Evolutionary conservation across 2,797 vertebrate species (phyloP), one percentile per base, ranked within the genome.

Genomic region (Propithecus deckenii): DNA sequence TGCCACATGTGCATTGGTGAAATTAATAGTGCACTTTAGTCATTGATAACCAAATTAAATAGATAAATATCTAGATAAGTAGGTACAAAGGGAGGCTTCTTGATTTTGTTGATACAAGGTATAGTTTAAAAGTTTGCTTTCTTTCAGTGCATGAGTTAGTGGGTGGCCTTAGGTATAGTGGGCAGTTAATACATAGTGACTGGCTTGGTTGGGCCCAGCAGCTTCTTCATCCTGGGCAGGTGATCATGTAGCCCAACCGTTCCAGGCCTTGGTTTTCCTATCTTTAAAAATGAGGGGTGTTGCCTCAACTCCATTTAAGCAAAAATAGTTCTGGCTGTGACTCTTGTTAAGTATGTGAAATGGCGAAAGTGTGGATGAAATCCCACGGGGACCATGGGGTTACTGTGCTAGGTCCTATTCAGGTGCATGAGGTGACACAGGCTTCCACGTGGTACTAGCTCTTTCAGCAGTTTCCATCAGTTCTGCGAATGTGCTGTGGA

Each of bases 151-250:
- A 1, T 1, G 10, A 20, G 23, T 67, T 65, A 30, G 63, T 41
- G 4, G 4, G 23, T 0, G 0, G 43, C 59, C 22, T 5, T 43
- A 0, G 7, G 0, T 14, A 2, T 3, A 13, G 1, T 25, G 9
- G 13, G 35, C 2, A 8, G 38, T 32, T 22, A 22, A 18, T 28
- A 7, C 1, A 4, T 4, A 35, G 6, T 28, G 43, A 32, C 50
- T 23, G 38, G n/a, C 12, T 12, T 3, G 23, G 7, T 15, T 30
- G 30, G 9, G 8, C 7, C 38, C 0, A 0, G 15, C 30, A 50
- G 38, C 43, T 35, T 43, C 80, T 63, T 48, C 35, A 1, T 22
- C 10, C 35, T 32, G 87, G 61, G 46, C 48, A 11, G 32, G 7
- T 20, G 4, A 35, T 52, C 38, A 52, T 1, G 11, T 28, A 1